Base-by-base conservation (phyloP, 2,113 vertebrate genomes). In the Pterocles gutturalis region DNA sequence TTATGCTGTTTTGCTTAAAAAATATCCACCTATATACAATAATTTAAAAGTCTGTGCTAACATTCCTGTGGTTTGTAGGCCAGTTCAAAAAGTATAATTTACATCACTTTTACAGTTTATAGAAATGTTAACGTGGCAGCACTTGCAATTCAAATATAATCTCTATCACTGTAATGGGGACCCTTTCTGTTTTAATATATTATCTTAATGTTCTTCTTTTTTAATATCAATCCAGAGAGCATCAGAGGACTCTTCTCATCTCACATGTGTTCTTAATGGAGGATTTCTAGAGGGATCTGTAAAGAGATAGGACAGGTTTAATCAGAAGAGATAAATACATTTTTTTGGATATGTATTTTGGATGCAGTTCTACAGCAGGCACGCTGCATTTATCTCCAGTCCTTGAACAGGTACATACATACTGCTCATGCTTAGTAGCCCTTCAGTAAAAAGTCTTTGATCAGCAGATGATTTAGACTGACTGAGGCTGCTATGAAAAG, bases 271-370 rank as follows among this genome's bases (percentile, higher is more conserved):
- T 98, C 98, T 98, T 92, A 99, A 94, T 78, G 97, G 97, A 93
- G 98, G 94, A 48, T 98, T 98, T 98, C 98, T 98, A 84, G 98
- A 88, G 71, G 97, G 97, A 96, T 95, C 99, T 99, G 98, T 49
- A 93, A 96, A 90, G n/a, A 93, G n/a, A 94, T 8, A 96, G 55
- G 60, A 77, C 31, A 77, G 20, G 36, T 61, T 73, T 72, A 86
- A 72, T 65, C 34, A 87, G 36, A 91, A 19, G 25, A 51, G 34
- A 80, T 3, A 49, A 10, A 57, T 13, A 34, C 2, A 12, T 22
- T 20, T 48, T 48, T 57, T 49, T 70, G 20, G 7, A n/a, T 13
- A 24, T 4, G 11, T 33, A 62, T 88, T 90, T 57, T 84, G 24
- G 57, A 67, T 43, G 25, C 33, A 83, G 28, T 57, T 83, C 36